Conservation (phyloP, 2,888 invertebrate species). For the Nomada ruficornis region DNA sequence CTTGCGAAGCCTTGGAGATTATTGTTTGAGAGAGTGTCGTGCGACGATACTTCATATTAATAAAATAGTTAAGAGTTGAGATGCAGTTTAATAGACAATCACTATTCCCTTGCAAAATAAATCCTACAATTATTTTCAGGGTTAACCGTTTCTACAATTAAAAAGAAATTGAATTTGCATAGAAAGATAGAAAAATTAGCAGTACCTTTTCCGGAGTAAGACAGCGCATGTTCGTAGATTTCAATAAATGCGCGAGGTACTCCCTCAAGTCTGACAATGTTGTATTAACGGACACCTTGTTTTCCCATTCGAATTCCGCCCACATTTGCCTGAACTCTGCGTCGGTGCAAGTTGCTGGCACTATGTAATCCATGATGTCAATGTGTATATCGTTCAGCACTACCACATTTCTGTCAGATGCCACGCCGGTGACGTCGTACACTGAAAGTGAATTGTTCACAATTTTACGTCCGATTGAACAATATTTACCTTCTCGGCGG, state of each 20-base stretch:
- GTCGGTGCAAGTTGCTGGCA: constrained; percentile 97
- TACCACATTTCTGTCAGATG: constrained; percentile 97
- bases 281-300: constrained; percentile 98
- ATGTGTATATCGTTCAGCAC: constrained; percentile 99
- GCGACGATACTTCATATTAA: too few species aligned
- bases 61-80: too few species aligned
- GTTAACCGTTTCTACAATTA: too few species aligned
- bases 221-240: constrained; percentile 99
- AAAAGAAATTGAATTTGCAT: neutral
- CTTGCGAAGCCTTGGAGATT: too few species aligned
- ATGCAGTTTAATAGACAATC: too few species aligned
- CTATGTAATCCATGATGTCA: constrained; percentile 99
- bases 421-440: constrained; percentile 97
- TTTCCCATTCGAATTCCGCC: constrained; percentile 99
- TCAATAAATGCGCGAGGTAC: constrained; percentile 95
- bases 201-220: constrained; percentile 96
- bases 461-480: neutral
- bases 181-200: constrained; percentile 1
- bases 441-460: constrained; percentile 86
- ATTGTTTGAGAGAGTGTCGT: too few species aligned
- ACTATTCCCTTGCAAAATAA: too few species aligned
- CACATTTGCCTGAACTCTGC: constrained; percentile 99
- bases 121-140: neutral
- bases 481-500: neutral
- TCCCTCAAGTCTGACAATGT: constrained; percentile 95